Conservation (phyloP, 2,888 invertebrate species). For the Conops quadrifasciatus region DNA sequence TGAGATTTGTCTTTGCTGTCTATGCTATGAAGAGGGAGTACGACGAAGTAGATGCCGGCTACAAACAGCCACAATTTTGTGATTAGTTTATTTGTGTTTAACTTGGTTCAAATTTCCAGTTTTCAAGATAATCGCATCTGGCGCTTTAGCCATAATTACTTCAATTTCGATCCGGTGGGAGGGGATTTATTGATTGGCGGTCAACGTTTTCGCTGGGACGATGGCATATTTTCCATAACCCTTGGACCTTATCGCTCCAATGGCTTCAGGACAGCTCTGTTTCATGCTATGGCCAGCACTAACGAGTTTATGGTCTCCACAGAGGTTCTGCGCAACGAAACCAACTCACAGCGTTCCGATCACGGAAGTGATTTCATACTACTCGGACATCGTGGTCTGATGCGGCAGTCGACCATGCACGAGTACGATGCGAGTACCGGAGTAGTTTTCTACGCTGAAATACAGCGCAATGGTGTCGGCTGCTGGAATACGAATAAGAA, state of each 20-base stretch:
- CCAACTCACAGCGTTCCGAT: slow-evolving; percentile 67
- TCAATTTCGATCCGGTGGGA: slow-evolving; percentile 75
- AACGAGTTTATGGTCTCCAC: slow-evolving; percentile 78
- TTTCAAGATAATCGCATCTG: slow-evolving; percentile 72
- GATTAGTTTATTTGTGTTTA: too few relatives aligned
- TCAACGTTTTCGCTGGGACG: slow-evolving; percentile 79
- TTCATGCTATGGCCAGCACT: slow-evolving; percentile 79
- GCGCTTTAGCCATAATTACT: slow-evolving; percentile 78
- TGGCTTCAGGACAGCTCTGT: slow-evolving; percentile 73
- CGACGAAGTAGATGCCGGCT: too few relatives aligned
- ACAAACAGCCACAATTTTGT: too few relatives aligned
- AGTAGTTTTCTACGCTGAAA: slow-evolving; percentile 75
- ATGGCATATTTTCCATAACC: slow-evolving; percentile 80
- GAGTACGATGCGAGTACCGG: slow-evolving; percentile 71
- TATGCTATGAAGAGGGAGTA: too few relatives aligned
- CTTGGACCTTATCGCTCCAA: slow-evolving; percentile 68
- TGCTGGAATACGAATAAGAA: slow-evolving; percentile 74
- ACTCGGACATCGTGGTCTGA: slow-evolving; percentile 73
- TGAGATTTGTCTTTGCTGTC: too few relatives aligned
- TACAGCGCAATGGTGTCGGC: slow-evolving; percentile 75
- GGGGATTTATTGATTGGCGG: slow-evolving; percentile 76
- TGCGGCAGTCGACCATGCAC: slow-evolving; percentile 76
- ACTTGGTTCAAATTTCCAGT: too few relatives aligned
- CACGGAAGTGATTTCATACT: slow-evolving; percentile 69
- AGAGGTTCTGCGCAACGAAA: slow-evolving; percentile 69